Conservation (phyloP, 2,797 vertebrate genomes). For the Micropoecilia bifurca region DNA sequence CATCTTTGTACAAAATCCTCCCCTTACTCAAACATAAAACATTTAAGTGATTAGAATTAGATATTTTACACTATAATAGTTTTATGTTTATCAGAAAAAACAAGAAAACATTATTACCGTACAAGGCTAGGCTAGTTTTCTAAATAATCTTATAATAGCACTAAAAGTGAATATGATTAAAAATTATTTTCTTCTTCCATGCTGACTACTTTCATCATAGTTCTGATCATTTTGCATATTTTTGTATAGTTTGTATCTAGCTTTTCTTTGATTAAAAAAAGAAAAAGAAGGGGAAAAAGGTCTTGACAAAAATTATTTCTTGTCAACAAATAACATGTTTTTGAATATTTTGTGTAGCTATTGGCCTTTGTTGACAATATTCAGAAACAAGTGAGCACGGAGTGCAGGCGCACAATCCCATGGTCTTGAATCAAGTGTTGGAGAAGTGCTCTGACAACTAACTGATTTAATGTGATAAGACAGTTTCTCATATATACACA, state of each 20-base stretch:
- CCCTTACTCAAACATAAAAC: neutral
- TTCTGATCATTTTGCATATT: neutral
- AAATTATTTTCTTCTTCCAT: neutral
- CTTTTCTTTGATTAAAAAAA: neutral
- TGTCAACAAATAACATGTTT: neutral
- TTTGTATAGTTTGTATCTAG: neutral
- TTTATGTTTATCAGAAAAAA: neutral
- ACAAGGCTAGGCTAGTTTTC: neutral
- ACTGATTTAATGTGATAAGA: conserved; percentile 16
- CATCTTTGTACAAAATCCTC: neutral
- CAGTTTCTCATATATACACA: conserved; percentile 15
- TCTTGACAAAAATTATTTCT: neutral
- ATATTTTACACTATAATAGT: neutral
- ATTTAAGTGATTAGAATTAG: neutral
- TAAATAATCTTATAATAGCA: neutral
- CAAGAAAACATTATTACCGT: neutral
- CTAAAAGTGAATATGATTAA: neutral
- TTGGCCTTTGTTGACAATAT: too few species aligned
- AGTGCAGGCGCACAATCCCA: too few species aligned
- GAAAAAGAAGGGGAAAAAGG: neutral
- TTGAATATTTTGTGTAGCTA: neutral
- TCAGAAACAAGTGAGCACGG: too few species aligned
- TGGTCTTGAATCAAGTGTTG: too few species aligned
- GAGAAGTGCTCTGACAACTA: neutral
- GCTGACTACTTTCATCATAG: neutral